phyloP scores from a whole-genome alignment of 2,113 vertebrate species.

The Sakesphorus luctuosus region DNA sequence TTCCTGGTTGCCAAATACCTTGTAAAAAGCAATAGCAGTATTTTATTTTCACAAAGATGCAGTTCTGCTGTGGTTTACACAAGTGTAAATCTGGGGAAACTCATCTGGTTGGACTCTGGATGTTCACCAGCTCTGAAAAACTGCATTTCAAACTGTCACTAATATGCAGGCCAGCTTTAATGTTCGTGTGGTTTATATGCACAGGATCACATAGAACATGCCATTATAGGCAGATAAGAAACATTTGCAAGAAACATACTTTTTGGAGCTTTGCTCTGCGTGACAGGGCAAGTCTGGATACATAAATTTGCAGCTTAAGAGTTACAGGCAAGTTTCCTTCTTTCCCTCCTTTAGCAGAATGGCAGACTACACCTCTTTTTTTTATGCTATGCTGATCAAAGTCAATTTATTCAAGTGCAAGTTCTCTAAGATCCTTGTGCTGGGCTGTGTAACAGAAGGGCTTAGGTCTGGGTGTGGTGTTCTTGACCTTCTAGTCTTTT shows the following conservation, averaged over 20 bases:
- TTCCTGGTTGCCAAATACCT: neutral
- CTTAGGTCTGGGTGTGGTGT: constrained; percentile 67
- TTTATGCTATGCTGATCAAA: constrained; percentile 55
- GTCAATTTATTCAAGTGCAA: constrained; percentile 42
- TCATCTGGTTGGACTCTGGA: neutral
- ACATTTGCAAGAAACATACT: neutral
- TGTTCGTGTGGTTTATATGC: neutral
- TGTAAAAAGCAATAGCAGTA: neutral
- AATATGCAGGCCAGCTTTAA: neutral
- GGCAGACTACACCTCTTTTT: constrained; percentile 14
- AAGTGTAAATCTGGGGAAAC: neutral
- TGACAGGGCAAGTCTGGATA: neutral
- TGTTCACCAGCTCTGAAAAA: neutral
- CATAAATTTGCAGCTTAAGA: neutral
- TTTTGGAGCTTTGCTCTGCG: neutral
- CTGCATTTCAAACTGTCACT: neutral
- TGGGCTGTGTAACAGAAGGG: constrained; percentile 9
- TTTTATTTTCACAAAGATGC: neutral
- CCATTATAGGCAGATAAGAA: neutral
- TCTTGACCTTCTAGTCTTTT: constrained; percentile 70
- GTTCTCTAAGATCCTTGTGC: constrained; percentile 19
- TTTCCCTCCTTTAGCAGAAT: neutral
- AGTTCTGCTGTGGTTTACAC: neutral
- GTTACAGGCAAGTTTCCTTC: neutral
- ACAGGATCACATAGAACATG: neutral